Base-by-base conservation (phyloP, 2,888 invertebrate species). In the Cotesia congregata region DNA sequence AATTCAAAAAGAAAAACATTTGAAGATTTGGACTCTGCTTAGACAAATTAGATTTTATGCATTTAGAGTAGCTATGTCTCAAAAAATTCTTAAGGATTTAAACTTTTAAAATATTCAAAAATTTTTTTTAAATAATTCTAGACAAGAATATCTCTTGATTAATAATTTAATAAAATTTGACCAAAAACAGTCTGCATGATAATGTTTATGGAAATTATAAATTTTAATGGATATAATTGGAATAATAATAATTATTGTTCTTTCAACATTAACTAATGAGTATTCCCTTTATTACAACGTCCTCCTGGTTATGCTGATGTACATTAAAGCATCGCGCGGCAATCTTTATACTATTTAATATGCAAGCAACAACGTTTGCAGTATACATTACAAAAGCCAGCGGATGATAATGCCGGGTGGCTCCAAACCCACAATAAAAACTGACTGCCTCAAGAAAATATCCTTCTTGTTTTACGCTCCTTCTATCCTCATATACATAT, bases 291-390 rank as follows among this genome's bases (percentile, higher is more conserved):
- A 74, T 77, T 75, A 78, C 76, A 77, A 65, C 65, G 75, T 79
- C 62, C 76, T 70, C 72, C 76, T 78, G 77, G 77, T 78, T 75
- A 77, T 78, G 77, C 74, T 79, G 80, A 80, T 81, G 79, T 77
- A 78, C 77, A 72, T 80, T 79, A 81, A 79, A 72, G 77, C 77
- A 79, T 79, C 74, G 75, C 59, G 79, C 12, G 12, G 50, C 50
- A 80, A 78, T 72, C 79, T 79, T 80, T 79, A 76, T 76, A 79
- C 79, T 74, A 79, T 81, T 81, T 81, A 80, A 81, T 81, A 79
- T 81, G 79, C 72, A 65, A 67, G 40, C 64, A 61, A 70, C 67
- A 41, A 39, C 68, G 68, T 60, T 78, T 64, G 67, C 73, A 69
- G 64, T 77, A 78, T 76, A 72, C 64, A 75, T 78, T 77, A 75